Percentiles rank a stretch among this genome's conserved stretches.
Conservation (phyloP, 2,113 vertebrate species). For the Melanerpes aurifrons region DNA sequence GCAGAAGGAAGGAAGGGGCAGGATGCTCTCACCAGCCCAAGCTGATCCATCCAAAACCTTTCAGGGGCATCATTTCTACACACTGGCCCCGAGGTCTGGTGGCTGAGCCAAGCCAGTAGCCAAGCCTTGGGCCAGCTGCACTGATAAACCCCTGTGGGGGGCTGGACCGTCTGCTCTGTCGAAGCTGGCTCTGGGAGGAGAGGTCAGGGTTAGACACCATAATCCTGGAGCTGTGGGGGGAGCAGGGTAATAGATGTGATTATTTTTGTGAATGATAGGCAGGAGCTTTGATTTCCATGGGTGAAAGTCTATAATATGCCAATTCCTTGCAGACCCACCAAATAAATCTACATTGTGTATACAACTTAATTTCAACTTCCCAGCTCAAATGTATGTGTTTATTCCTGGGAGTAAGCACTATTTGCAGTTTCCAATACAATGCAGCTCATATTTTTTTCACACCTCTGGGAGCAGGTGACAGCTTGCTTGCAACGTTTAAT, state of each 20-base stretch:
- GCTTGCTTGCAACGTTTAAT: constrained; percentile 61
- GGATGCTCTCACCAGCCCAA: fast-evolving
- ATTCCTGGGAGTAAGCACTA: constrained; percentile 49
- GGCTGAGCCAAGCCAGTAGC: not conserved
- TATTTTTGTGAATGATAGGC: not conserved
- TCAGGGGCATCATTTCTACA: not conserved
- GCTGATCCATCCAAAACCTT: fast-evolving
- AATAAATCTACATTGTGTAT: constrained; percentile 37
- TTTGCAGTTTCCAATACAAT: constrained; percentile 68
- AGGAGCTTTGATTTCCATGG: not conserved
- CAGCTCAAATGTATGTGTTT: constrained; percentile 58
- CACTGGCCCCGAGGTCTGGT: fast-evolving
- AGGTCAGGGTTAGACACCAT: not conserved
- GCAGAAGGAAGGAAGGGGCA: not conserved
- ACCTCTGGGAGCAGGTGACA: constrained; percentile 78
- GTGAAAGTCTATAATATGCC: not conserved
- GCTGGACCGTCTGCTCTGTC: not conserved
- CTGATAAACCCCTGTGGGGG: no score
- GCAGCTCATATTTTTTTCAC: constrained; percentile 78
- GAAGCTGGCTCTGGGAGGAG: not conserved
- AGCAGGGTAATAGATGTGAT: not conserved
- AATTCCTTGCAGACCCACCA: not conserved
- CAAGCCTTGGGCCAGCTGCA: fast-evolving
- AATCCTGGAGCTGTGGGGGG: not conserved
- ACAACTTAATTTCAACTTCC: constrained; percentile 53